Percentiles rank a stretch among this genome's conserved stretches.
These are phyloP conservation scores for Sphaerodactylus townsendi DNA, from an alignment of 2,113 vertebrate species.

Conservation along the genomic window DNA sequence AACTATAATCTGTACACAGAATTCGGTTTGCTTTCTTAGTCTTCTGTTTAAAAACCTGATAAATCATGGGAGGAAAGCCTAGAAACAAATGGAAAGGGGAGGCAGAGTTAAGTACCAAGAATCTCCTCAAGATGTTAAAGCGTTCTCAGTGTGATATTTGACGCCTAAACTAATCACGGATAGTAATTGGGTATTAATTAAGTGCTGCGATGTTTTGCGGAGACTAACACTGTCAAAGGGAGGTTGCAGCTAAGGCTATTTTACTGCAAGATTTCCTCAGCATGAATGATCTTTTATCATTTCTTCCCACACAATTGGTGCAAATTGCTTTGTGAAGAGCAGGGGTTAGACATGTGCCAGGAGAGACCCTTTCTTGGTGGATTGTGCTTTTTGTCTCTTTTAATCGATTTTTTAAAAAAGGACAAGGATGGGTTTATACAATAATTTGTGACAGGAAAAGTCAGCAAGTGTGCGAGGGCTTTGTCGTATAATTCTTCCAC, in stretches of 20 bases:
- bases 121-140: slow-evolving; percentile 12
- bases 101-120: slow-evolving; percentile 26
- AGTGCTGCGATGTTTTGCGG: background rate
- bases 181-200: slow-evolving; percentile 32
- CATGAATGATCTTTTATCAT: background rate
- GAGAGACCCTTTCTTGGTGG: background rate
- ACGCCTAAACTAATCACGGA: background rate
- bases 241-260: slow-evolving; percentile 10
- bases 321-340: background rate
- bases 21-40: slow-evolving; percentile 8
- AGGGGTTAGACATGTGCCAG: background rate
- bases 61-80: slow-evolving; percentile 5
- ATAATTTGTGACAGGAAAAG: background rate
- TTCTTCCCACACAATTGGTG: background rate
- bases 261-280: slow-evolving; percentile 1
- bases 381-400: background rate
- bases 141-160: slow-evolving; percentile 15
- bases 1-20: background rate
- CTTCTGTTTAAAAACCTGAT: background rate
- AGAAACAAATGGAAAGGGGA: slow-evolving; percentile 1
- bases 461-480: background rate
- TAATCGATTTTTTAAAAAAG: background rate
- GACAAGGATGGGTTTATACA: background rate
- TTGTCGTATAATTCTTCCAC: background rate
- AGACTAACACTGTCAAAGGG: background rate